Conservation (phyloP, 2,113 vertebrate species). For the Lucifuga dentata region DNA sequence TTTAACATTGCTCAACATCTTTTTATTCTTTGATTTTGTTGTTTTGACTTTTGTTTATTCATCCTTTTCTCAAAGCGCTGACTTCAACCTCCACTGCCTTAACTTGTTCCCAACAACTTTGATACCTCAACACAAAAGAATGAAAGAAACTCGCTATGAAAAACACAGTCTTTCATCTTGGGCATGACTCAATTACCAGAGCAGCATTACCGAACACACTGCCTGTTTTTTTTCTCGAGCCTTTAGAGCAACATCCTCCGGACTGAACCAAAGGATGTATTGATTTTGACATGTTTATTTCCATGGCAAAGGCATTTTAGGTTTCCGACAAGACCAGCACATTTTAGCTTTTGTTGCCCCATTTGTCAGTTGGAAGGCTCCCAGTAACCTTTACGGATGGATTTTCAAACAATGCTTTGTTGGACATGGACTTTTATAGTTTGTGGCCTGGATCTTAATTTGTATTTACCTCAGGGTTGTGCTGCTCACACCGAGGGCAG, state of each 20-base stretch:
- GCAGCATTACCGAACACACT: constrained; percentile 59
- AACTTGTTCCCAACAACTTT: constrained; percentile 73
- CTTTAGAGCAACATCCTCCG: constrained; percentile 69
- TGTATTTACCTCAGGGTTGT: constrained; percentile 39
- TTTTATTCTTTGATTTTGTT: constrained; percentile 68
- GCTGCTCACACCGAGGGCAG: constrained; percentile 21
- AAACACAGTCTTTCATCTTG: constrained; percentile 76
- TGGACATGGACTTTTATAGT: constrained; percentile 28
- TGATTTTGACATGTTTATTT: constrained; percentile 85
- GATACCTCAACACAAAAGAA: constrained; percentile 78
- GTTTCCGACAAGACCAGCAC: constrained; percentile 57
- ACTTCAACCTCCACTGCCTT: constrained; percentile 67
- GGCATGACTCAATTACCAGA: constrained; percentile 78
- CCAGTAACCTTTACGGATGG: constrained; percentile 50
- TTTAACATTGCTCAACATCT: constrained; percentile 64
- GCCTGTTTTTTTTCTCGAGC: constrained; percentile 34
- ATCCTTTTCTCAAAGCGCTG: constrained; percentile 68
- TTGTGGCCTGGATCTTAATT: constrained; percentile 35
- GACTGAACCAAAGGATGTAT: constrained; percentile 67
- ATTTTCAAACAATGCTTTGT: constrained; percentile 52
- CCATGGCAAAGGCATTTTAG: constrained; percentile 64
- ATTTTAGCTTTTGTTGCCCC: constrained; percentile 65
- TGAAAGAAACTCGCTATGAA: constrained; percentile 65
- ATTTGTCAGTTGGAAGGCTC: constrained; percentile 63
- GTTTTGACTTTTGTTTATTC: constrained; percentile 81